phyloP scores from a whole-genome alignment of 2,797 vertebrate species.

The Acipenser oxyrinchus region DNA sequence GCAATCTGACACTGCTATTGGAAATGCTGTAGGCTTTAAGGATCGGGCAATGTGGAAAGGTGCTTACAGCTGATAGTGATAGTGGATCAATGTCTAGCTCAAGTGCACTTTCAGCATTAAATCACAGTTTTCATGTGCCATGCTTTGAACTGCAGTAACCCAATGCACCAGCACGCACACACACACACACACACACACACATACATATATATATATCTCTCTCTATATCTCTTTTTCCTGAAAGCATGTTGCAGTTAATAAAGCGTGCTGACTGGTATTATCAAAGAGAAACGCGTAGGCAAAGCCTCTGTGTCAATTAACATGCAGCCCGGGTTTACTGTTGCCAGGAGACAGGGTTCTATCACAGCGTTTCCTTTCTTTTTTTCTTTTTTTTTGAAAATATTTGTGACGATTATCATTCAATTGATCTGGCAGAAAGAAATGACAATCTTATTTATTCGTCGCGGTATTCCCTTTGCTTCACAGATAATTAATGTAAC shows the following conservation, averaged over 20 bases:
- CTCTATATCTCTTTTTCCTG: no score
- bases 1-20: conserved; percentile 45
- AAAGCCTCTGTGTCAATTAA: conserved; percentile 9
- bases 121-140: conserved; percentile 28
- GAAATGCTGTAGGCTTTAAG: conserved; percentile 29
- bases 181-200: no score
- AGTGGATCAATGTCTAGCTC: neutral
- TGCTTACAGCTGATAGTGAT: neutral
- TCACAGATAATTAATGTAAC: no score
- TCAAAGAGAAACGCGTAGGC: conserved; percentile 5
- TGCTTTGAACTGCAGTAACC: conserved; percentile 20
- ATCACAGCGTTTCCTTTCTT: neutral
- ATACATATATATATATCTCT: no score
- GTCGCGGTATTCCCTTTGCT: no score
- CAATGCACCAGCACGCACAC: no score
- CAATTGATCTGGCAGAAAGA: neutral
- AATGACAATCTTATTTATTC: no score
- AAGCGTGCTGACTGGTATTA: no score
- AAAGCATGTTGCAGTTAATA: no score
- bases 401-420: neutral
- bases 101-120: conserved; percentile 23
- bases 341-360: conserved; percentile 18
- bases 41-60: conserved; percentile 14
- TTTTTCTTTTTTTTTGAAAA: neutral
- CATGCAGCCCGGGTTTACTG: conserved; percentile 14